phyloP scores from a whole-genome alignment of 2,888 invertebrate species.

The Netelia inedita region DNA sequence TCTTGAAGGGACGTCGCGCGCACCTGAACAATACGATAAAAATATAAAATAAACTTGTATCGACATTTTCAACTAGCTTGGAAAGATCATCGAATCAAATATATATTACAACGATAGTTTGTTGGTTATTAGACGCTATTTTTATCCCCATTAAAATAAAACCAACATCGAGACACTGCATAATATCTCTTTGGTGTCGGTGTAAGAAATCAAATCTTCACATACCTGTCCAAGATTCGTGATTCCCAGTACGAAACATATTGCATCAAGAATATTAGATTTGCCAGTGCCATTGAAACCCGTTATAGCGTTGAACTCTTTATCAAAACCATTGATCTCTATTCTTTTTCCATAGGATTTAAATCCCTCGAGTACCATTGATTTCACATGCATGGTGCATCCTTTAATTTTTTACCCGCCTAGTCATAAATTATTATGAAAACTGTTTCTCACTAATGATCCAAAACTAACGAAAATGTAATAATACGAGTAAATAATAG shows the following conservation, averaged over 20 bases:
- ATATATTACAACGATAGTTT: too few species aligned
- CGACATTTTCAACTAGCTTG: too few species aligned
- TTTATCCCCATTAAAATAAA: too few species aligned
- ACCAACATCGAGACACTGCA: background rate
- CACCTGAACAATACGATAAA: conserved; percentile 88
- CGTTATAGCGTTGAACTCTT: conserved; percentile 98
- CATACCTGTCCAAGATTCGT: conserved; percentile 95
- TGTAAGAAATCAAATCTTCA: conserved; percentile 66
- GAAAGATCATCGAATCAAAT: too few species aligned
- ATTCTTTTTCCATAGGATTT: conserved; percentile 98
- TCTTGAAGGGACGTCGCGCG: conserved; percentile 96
- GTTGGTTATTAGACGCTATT: too few species aligned
- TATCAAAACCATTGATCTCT: conserved; percentile 96
- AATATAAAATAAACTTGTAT: conserved; percentile 13
- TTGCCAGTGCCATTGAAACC: conserved; percentile 99
- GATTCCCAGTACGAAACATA: conserved; percentile 99
- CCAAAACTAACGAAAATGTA: background rate
- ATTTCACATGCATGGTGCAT: conserved; percentile 94
- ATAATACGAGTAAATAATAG: background rate
- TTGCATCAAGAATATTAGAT: conserved; percentile 98
- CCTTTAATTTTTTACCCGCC: conserved; percentile 52
- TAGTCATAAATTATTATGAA: background rate
- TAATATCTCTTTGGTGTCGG: background rate
- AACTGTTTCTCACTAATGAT: background rate
- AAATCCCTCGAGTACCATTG: conserved; percentile 97